phyloP scores from a whole-genome alignment of 2,888 invertebrate species.

The Uloborus plumipes region DNA sequence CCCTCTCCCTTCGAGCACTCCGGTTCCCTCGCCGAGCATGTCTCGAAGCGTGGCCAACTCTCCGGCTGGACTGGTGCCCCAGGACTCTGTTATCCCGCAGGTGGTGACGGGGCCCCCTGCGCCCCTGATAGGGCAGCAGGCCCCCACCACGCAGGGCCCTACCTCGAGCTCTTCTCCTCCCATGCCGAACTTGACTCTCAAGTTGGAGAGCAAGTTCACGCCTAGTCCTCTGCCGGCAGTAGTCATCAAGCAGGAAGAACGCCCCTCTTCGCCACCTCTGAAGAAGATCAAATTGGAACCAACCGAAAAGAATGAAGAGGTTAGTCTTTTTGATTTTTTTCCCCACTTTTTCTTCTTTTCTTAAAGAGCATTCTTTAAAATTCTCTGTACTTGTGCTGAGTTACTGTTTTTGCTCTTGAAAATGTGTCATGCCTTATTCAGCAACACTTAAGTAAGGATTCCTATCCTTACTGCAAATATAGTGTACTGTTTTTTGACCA shows the following conservation, averaged over 20 bases:
- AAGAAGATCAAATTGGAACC: conserved; percentile 59
- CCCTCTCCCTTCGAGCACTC: conserved; percentile 31
- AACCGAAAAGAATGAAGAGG: conserved; percentile 41
- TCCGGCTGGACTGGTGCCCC: conserved; percentile 34
- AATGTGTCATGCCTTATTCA: too few relatives aligned
- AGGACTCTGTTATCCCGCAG: background rate
- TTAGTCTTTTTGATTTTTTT: conserved; percentile 7
- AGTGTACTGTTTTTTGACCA: too few relatives aligned
- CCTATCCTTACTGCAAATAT: too few relatives aligned
- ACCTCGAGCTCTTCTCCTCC: conserved; percentile 46
- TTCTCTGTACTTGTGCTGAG: too few relatives aligned
- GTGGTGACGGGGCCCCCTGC: background rate
- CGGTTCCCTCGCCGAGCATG: conserved; percentile 34
- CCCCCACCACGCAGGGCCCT: background rate
- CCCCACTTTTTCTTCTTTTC: background rate
- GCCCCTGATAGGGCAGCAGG: background rate
- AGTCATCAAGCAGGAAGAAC: conserved; percentile 56
- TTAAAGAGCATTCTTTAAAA: too few relatives aligned
- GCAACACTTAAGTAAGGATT: too few relatives aligned
- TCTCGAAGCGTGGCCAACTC: conserved; percentile 43
- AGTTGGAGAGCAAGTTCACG: conserved; percentile 54
- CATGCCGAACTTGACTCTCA: conserved; percentile 65
- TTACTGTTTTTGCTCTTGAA: too few relatives aligned
- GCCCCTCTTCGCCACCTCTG: conserved; percentile 51
- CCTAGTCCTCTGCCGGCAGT: conserved; percentile 47